Evolutionary conservation across 2,888 invertebrate genomes (phyloP), one percentile per base, ranked within the genome.

Genomic region (Dorcus parallelipipedus): DNA sequence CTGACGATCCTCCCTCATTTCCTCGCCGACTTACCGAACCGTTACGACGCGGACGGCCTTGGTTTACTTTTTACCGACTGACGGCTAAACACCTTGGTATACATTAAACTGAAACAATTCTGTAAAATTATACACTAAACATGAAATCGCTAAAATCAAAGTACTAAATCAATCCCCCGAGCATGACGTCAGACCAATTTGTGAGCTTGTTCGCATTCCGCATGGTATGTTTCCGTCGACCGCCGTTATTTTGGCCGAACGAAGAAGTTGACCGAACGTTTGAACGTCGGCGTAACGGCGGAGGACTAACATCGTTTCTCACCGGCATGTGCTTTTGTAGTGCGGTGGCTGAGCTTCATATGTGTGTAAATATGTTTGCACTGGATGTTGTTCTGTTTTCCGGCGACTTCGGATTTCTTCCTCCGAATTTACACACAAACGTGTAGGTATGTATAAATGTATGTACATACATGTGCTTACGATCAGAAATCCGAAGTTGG

Each of bases 81-180:
- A 52, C 49, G 38, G 64, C 65, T 69, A 69, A 71, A 71, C 68
- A 68, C 67, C 61, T 23, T 48, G 47, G 54, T 48, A 49, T 65
- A 72, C 70, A 70, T 67, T 71, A 75, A 76, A 74, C 68, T 69
- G 71, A 73, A 72, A 73, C 67, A 73, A 71, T 67, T 70, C 63
- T 71, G 68, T 72, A 73, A 74, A 73, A 72, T 67, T 65, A 65
- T 67, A 73, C 74, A 74, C 73, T 76, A 75, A 76, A 75, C 73
- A 72, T 72, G 59, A 71, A 65, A 67, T 57, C 67, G 67, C 65
- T 74, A 74, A 74, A 73, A 73, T 71, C 65, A 68, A 61, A 64
- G 65, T 71, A 72, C 69, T 73, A 72, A 71, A 75, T 72, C 71
- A 61, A 71, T 63, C 65, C 68, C 69, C 67, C 67, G 60, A 56